Percentiles rank a stretch among this genome's conserved stretches.
phyloP scores from a whole-genome alignment of 2,113 vertebrate genomes.

The Xyliphius kryptos region DNA sequence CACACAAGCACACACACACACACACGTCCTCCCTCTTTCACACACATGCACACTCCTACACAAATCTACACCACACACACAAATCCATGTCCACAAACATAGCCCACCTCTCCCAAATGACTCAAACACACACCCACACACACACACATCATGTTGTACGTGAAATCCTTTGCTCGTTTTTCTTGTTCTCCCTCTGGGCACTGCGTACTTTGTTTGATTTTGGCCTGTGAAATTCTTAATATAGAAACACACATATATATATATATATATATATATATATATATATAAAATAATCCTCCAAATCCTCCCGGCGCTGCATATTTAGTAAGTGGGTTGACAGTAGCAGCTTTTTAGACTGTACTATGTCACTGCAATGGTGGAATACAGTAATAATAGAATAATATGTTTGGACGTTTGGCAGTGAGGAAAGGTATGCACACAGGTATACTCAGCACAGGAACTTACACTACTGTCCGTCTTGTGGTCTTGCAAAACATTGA shows the following conservation, averaged over 20 bases:
- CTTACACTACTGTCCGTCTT: constrained; percentile 25
- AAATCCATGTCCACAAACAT: too few species aligned
- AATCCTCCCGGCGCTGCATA: constrained; percentile 1
- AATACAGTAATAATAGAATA: constrained; percentile 1
- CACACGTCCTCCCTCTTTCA: too few species aligned
- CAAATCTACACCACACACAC: too few species aligned
- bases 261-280: not conserved
- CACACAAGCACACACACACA: too few species aligned
- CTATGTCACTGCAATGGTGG: not conserved
- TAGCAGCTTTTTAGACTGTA: constrained; percentile 3
- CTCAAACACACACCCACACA: too few species aligned
- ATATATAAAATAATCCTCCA: not conserved
- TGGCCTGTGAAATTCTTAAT: constrained; percentile 22
- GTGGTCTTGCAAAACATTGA: constrained; percentile 38
- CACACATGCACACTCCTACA: too few species aligned
- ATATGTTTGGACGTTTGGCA: constrained; percentile 11
- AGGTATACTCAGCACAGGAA: constrained; percentile 12
- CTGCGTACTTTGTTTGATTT: constrained; percentile 18
- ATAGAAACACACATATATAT: constrained; percentile 3
- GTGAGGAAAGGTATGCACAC: not conserved
- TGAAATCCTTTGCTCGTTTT: not conserved
- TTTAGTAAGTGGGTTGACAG: constrained; percentile 22
- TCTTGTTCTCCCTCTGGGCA: not conserved
- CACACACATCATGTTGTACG: not conserved
- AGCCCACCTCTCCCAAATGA: too few species aligned